Evolutionary conservation across 35 echinoderm and acorn worm species (phyloP), one percentile per base, ranked within the genome.

Genomic region (Apostichopus californicus): DNA sequence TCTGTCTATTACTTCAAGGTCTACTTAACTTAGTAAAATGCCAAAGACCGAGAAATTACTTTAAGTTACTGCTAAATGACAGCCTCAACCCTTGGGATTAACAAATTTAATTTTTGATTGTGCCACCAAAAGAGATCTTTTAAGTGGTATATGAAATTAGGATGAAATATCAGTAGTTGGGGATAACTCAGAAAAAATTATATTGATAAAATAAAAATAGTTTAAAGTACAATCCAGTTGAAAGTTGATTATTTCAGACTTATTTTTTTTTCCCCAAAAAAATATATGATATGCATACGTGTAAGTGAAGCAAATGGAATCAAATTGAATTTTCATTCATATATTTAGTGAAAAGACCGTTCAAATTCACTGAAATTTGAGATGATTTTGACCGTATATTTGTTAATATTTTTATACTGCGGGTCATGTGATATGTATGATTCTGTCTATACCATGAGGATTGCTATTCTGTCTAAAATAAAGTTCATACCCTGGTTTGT

Each of bases 91-190:
- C 86, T 26, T 71, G 58, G 57, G 86, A 87, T 63, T 28, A 25
- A 71, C 55, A 65, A 87, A 87, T 87, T 87, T 59, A 87, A 87
- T 87, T 87, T 87, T 87, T 87, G 86, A 87, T 87, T 87, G 86
- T 71, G 86, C 10, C 25, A 22, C 64, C 11, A 8, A 68, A 68
- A 68, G 18, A 68, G 18, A 68, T 46, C 34, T 46, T 46, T 46
- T 46, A 46, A 46, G 34, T 12, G 15, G 15, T 66, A 66, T 12
- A 68, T 68, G 64, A 68, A 68, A 68, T 68, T 68, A 68, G 64
- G 64, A 68, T 68, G 64, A 68, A 68, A 68, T 68, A 68, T 68
- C 64, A 68, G 64, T 68, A 68, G 18, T 68, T 68, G 11, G 18
- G 18, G 64, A 68, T 68, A 68, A 68, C 64, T 68, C 11, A 18